These are phyloP conservation scores for Lagopus muta DNA, from an alignment of 2,113 vertebrate species.

Conservation along the genomic window DNA sequence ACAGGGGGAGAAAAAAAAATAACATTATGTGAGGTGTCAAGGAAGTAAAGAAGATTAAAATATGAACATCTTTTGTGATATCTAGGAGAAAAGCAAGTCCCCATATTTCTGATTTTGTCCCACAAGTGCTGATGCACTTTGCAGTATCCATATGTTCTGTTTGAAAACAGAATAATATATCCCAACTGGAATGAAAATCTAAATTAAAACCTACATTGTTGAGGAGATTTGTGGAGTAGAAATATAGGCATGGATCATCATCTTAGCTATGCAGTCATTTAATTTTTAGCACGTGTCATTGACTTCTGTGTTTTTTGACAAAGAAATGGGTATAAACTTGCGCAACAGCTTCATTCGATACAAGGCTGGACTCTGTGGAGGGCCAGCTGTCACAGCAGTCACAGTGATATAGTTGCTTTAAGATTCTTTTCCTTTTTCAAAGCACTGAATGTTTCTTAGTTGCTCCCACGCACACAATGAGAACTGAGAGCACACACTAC, in stretches of 20 bases:
- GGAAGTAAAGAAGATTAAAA: not conserved
- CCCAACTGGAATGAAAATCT: not conserved
- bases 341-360: not conserved
- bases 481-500: not conserved
- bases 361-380: not conserved
- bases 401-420: not conserved
- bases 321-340: not conserved
- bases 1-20: no score
- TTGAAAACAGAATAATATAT: not conserved
- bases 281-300: not conserved
- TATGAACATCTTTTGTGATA: not conserved
- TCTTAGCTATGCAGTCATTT: not conserved
- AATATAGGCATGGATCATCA: not conserved
- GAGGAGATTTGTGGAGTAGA: not conserved
- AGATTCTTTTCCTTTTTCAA: fast-evolving
- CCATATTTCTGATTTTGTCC: not conserved
- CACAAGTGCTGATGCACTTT: not conserved
- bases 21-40: not conserved
- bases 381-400: not conserved
- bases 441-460: not conserved
- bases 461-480: not conserved
- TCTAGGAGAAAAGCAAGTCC: not conserved
- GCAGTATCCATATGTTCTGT: not conserved
- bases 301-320: not conserved
- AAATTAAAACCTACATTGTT: not conserved